phyloP scores from a whole-genome alignment of 2,113 vertebrate genomes.

The Panthera tigris region DNA sequence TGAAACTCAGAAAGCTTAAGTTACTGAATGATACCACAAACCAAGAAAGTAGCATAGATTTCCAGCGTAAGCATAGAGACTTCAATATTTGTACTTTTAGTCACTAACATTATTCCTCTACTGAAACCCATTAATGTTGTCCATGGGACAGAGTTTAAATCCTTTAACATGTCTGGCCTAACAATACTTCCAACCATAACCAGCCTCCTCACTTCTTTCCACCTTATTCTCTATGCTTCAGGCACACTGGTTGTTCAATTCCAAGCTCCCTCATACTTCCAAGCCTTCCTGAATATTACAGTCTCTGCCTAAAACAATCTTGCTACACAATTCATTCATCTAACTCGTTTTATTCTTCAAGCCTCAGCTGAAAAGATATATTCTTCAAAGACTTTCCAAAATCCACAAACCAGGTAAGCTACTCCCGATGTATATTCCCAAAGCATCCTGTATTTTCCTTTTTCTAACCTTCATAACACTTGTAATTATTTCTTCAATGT shows the following conservation, averaged over 20 bases:
- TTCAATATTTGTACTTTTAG: background rate
- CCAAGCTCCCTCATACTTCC: background rate
- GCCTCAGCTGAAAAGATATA: background rate
- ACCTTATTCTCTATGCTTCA: background rate
- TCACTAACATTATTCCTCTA: background rate
- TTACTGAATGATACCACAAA: background rate
- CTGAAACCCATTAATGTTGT: background rate
- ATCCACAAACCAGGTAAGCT: background rate
- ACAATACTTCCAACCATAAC: background rate
- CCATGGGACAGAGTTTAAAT: background rate
- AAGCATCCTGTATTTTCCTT: background rate
- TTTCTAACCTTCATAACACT: background rate
- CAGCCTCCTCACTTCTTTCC: background rate
- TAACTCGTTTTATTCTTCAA: conserved; percentile 14
- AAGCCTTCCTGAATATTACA: background rate
- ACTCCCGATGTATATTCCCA: background rate
- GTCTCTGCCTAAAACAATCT: background rate
- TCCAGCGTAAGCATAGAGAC: background rate
- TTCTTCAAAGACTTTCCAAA: background rate
- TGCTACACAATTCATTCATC: background rate
- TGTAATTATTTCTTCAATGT: background rate
- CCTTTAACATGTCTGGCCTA: background rate
- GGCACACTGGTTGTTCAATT: background rate
- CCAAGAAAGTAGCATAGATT: background rate
- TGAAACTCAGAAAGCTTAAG: background rate